Evolutionary conservation across 2,113 vertebrate genomes (phyloP).

Genomic region (Lasiurus borealis): DNA sequence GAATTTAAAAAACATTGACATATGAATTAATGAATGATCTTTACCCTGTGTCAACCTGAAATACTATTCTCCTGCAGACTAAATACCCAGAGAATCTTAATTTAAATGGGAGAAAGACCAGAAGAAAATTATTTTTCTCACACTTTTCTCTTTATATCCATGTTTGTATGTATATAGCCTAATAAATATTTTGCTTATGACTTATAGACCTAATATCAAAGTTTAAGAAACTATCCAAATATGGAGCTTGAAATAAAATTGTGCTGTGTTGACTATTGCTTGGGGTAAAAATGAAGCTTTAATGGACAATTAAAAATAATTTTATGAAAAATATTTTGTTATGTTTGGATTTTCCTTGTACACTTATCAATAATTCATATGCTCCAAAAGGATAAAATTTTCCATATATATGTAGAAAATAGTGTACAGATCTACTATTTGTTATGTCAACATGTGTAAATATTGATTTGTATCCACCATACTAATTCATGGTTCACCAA

Average conservation of each 20-base stretch:
- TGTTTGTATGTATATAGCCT: background rate
- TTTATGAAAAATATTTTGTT: background rate
- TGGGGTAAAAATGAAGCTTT: background rate
- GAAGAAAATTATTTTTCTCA: background rate
- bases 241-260: background rate
- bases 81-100: background rate
- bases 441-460: background rate
- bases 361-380: background rate
- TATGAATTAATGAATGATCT: constrained; percentile 15
- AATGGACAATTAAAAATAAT: constrained; percentile 19
- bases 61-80: background rate
- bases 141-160: background rate
- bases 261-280: background rate
- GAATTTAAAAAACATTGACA: constrained; percentile 22
- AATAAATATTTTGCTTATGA: constrained; percentile 44
- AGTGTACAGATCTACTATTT: background rate
- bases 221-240: constrained; percentile 12
- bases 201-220: background rate
- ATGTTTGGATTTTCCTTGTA: background rate
- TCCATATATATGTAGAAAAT: background rate
- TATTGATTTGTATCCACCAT: background rate
- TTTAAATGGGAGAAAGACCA: background rate
- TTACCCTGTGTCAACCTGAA: background rate
- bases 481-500: background rate
- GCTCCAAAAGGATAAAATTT: constrained; percentile 5